Evolutionary conservation across 1,140 invertebrate species (phyloP), one percentile per base, ranked within the genome.

Genomic region (Protaetia brevitarsis): DNA sequence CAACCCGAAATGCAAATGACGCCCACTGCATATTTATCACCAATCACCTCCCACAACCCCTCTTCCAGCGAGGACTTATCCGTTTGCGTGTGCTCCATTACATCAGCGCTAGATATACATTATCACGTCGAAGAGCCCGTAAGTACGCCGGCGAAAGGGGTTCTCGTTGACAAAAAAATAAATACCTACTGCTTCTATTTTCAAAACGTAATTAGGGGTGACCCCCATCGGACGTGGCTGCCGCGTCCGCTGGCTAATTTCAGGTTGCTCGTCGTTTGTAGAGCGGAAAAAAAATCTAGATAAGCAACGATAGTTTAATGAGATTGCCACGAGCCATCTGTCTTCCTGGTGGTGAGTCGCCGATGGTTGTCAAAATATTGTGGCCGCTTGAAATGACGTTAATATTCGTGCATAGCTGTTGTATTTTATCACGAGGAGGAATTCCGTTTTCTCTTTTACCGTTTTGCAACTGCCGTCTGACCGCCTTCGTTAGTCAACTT

Each of bases 111-210:
- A 37, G 19, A 11, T 7, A 51, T 23, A 45, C 21, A 13, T 19
- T n/a, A 19, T 16, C 10, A 45, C 5, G 19, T 6, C 41, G 41
- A 51, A 51, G 41, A 16, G 16, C 41, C 41, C 41, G 8, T 23
- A 4, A 13, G n/a, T 51, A 16, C 19, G 26, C 41, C 21, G 26
- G 41, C 41, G 41, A 26, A 51, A 51, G 26, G 41, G 41, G 41
- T 51, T 51, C 41, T 51, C 41, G 41, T 23, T 51, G 41, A 51
- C 41, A 51, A 51, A 51, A 37, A 51, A 51, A 51, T 51, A 51
- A 51, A 51, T 23, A 23, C 41, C 19, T 51, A 19, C 19, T 51
- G 26, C 26, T 51, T 51, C 21, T 51, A 51, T 51, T 51, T 51
- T 51, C 41, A n/a, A n/a, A n/a, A 51, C 41, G 41, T 51, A 51